These are phyloP conservation scores for Scolopax mira DNA, from an alignment of 2,113 vertebrate genomes.

Conservation along the genomic window DNA sequence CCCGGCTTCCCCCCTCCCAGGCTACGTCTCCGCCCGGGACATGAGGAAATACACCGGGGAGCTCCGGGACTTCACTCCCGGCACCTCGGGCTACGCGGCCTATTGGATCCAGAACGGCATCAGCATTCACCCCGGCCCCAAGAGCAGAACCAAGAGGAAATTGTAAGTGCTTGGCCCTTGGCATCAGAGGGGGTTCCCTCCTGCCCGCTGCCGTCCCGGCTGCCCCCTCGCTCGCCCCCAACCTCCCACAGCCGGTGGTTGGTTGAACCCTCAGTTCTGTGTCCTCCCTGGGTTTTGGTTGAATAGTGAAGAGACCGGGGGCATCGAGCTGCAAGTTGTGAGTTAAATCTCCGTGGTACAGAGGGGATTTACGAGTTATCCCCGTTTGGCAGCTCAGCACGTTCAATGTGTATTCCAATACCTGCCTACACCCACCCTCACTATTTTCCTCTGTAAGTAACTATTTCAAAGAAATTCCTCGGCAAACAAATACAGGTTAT, in stretches of 20 bases:
- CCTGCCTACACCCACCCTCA: neutral
- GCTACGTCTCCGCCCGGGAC: constrained; percentile 67
- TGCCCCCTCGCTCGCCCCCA: neutral
- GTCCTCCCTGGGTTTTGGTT: neutral
- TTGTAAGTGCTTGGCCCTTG: neutral
- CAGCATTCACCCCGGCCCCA: neutral
- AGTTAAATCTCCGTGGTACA: fast-evolving
- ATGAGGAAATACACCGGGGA: constrained; percentile 75
- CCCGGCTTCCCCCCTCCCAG: neutral
- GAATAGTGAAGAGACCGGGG: neutral
- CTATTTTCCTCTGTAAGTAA: neutral
- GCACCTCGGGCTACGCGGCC: constrained; percentile 55
- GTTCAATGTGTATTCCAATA: neutral
- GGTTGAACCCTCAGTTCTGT: neutral
- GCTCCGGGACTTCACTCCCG: constrained; percentile 70
- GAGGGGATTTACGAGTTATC: neutral
- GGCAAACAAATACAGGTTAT: neutral
- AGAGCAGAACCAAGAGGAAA: constrained; percentile 58
- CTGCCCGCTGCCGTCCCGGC: no score
- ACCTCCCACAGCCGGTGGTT: neutral
- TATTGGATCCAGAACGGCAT: constrained; percentile 69
- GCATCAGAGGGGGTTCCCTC: neutral
- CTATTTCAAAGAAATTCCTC: neutral
- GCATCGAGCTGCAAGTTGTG: neutral
- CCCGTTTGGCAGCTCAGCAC: neutral